Evolutionary conservation across 1,140 invertebrate species (phyloP).

Genomic region (Pantala flavescens): DNA sequence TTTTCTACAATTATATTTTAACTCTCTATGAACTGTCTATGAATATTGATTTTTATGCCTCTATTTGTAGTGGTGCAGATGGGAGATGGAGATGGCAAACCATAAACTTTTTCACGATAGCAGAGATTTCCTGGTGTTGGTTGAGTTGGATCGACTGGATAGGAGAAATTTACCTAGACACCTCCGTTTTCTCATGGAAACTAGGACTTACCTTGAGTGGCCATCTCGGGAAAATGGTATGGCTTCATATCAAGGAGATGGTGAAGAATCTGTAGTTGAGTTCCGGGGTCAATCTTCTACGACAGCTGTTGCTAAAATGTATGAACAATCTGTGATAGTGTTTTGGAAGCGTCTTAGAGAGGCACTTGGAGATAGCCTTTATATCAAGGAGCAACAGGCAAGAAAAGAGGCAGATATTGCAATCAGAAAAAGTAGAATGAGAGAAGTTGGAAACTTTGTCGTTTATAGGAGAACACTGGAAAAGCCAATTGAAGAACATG

Average conservation of each 20-base stretch:
- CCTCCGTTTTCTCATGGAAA: slow-evolving; percentile 18
- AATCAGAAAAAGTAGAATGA: background rate
- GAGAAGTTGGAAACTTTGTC: background rate
- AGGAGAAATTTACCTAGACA: slow-evolving; percentile 12
- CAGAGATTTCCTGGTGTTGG: slow-evolving; percentile 16
- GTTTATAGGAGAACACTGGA: too few relatives aligned
- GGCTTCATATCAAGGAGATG: background rate
- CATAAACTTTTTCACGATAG: slow-evolving; percentile 16
- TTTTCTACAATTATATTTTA: too few relatives aligned
- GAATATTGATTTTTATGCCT: too few relatives aligned
- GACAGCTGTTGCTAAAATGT: background rate
- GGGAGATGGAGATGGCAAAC: slow-evolving; percentile 21
- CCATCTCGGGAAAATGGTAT: background rate
- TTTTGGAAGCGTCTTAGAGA: slow-evolving; percentile 17
- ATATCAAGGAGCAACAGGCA: background rate
- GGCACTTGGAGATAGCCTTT: slow-evolving; percentile 16
- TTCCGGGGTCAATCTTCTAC: background rate
- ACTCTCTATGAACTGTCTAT: too few relatives aligned
- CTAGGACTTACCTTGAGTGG: slow-evolving; percentile 18
- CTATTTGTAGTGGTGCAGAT: slow-evolving; percentile 17
- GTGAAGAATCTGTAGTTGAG: background rate
- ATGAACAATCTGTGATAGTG: background rate
- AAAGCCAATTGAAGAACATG: too few relatives aligned
- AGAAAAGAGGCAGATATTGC: background rate
- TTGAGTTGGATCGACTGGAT: slow-evolving; percentile 18